Conservation (phyloP, 2,113 vertebrate genomes). For the Oncorhynchus tshawytscha region DNA sequence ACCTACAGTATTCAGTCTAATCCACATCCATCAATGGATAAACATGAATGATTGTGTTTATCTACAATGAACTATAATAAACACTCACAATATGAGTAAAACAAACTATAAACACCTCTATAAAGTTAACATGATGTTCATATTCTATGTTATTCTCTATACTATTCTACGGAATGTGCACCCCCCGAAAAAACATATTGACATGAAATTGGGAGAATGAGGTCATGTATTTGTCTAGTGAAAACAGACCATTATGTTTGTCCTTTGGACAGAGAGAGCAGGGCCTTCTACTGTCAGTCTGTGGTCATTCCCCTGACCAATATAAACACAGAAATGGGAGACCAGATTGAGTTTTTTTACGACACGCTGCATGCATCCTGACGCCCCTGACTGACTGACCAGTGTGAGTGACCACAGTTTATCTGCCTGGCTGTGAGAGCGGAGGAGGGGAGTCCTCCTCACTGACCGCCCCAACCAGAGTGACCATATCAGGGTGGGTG, state of each 20-base stretch:
- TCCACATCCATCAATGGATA: no score
- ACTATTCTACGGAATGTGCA: neutral
- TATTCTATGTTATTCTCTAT: neutral
- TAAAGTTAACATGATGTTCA: neutral
- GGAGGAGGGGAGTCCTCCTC: conserved; percentile 28
- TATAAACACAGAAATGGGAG: conserved; percentile 45
- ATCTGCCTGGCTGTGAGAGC: conserved; percentile 42
- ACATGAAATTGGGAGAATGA: conserved; percentile 15
- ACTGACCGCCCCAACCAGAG: conserved; percentile 28
- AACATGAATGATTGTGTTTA: no score
- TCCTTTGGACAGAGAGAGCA: neutral
- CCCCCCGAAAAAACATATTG: conserved; percentile 9
- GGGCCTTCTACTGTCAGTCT: conserved; percentile 30
- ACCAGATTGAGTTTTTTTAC: conserved; percentile 53
- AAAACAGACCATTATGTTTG: conserved; percentile 28
- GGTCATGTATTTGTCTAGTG: conserved; percentile 26
- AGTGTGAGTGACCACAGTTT: conserved; percentile 44
- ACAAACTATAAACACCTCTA: neutral
- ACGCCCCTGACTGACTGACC: conserved; percentile 33
- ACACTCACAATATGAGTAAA: neutral
- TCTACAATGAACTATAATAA: neutral
- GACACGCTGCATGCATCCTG: conserved; percentile 37
- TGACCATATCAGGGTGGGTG: conserved; percentile 20
- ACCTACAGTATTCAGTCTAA: no score
- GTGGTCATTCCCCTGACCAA: conserved; percentile 42